phyloP scores from a whole-genome alignment of 92 coral and sea anemone species.

The Epizoanthus ramosus region DNA sequence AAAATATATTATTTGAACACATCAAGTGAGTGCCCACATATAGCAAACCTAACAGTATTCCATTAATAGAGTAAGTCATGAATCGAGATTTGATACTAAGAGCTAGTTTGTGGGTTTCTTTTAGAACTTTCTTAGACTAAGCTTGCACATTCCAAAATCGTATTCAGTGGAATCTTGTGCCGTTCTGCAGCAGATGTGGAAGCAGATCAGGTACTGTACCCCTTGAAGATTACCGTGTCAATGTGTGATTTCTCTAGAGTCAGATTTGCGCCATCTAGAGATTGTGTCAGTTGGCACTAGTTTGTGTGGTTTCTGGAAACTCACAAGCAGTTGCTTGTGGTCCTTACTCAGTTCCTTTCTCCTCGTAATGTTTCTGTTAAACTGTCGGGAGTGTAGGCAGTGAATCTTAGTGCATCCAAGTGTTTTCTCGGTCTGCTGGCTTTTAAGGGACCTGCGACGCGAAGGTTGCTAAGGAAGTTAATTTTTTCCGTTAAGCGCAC shows the following conservation, averaged over 20 bases:
- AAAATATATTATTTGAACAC: too few species aligned
- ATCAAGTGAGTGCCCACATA: too few species aligned
- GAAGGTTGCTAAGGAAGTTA: too few species aligned
- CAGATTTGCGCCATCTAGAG: conserved; percentile 49
- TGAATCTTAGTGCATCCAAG: too few species aligned
- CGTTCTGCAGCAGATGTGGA: conserved; percentile 51
- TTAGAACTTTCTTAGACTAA: conserved; percentile 1
- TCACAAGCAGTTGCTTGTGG: too few species aligned
- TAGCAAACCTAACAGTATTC: too few species aligned
- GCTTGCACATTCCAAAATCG: conserved; percentile 53
- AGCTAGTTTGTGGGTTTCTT: too few species aligned
- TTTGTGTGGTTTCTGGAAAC: conserved; percentile 44
- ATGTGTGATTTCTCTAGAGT: conserved; percentile 49
- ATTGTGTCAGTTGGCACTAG: conserved; percentile 62
- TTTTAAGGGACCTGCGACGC: too few species aligned
- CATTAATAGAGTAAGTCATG: too few species aligned
- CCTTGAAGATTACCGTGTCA: conserved; percentile 46
- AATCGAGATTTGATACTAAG: too few species aligned
- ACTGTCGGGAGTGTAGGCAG: conserved; percentile 13
- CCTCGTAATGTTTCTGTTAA: conserved; percentile 20
- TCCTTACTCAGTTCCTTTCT: conserved; percentile 8
- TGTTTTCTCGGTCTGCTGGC: too few species aligned
- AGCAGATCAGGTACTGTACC: conserved; percentile 69
- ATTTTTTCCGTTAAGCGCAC: too few species aligned
- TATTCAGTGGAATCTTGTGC: conserved; percentile 50